Percentiles rank a stretch among this genome's conserved stretches.
Conservation (phyloP, 2,888 invertebrate genomes). For the Drosophila melanosoma region DNA sequence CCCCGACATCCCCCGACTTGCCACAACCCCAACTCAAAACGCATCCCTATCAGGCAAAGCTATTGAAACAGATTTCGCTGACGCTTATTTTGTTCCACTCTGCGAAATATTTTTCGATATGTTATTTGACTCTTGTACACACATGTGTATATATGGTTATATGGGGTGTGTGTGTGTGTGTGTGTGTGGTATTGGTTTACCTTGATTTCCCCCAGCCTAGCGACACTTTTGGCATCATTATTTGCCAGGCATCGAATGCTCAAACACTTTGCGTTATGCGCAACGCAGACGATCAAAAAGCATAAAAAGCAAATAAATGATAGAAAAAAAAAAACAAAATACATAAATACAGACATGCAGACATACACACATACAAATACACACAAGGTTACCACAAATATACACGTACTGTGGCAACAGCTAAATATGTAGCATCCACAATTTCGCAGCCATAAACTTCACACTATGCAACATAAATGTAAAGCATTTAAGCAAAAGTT, state of each 20-base stretch:
- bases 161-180: slow-evolving; percentile 8
- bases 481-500: slow-evolving; percentile 15
- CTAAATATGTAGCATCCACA: slow-evolving; percentile 4
- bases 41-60: slow-evolving; percentile 55
- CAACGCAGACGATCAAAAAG: slow-evolving; percentile 69
- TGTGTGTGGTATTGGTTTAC: slow-evolving; percentile 60
- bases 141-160: slow-evolving; percentile 10
- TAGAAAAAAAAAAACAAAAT: slow-evolving; percentile 51
- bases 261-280: slow-evolving; percentile 78
- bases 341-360: slow-evolving; percentile 29
- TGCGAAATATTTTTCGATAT: slow-evolving; percentile 78
- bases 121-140: slow-evolving; percentile 58
- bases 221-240: slow-evolving; percentile 79
- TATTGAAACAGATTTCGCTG: slow-evolving; percentile 78
- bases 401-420: slow-evolving; percentile 24
- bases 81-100: slow-evolving; percentile 57
- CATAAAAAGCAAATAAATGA: slow-evolving; percentile 73
- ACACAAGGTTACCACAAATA: slow-evolving; percentile 22
- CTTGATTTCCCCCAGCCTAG: slow-evolving; percentile 50
- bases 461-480: slow-evolving; percentile 18
- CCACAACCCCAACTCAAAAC: slow-evolving; percentile 27
- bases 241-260: slow-evolving; percentile 74
- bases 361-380: slow-evolving; percentile 24
- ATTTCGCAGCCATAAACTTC: slow-evolving; percentile 2
- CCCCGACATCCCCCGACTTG: neutral